phyloP scores from a whole-genome alignment of 92 coral and sea anemone species.

The Galaxea fascicularis region DNA sequence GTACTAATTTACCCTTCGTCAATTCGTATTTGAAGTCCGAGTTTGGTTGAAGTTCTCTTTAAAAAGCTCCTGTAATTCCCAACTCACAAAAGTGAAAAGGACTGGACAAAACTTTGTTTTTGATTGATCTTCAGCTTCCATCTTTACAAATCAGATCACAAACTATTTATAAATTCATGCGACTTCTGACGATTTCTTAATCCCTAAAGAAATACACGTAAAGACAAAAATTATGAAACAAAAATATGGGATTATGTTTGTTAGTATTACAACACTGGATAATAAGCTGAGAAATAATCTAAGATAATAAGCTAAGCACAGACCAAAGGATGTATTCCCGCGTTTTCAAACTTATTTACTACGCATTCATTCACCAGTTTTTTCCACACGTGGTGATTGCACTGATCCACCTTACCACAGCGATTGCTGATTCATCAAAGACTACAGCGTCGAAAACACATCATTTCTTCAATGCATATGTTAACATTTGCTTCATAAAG shows the following conservation, averaged over 20 bases:
- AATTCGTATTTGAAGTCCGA: too few relatives aligned
- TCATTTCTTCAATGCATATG: neutral
- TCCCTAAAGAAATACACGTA: neutral
- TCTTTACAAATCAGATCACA: neutral
- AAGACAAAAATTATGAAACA: neutral
- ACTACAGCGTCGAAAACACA: neutral
- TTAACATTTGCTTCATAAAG: neutral
- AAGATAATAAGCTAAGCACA: neutral
- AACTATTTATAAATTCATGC: neutral
- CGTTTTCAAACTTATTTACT: slow-evolving; percentile 31
- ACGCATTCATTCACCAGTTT: slow-evolving; percentile 30
- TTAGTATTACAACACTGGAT: neutral
- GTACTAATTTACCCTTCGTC: too few relatives aligned
- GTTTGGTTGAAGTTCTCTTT: too few relatives aligned
- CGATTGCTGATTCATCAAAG: slow-evolving; percentile 14
- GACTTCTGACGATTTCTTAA: neutral
- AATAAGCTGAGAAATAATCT: neutral
- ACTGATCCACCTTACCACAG: neutral
- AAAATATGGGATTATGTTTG: neutral
- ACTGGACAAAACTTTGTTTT: neutral
- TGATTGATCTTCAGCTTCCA: neutral
- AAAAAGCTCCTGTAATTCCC: too few relatives aligned
- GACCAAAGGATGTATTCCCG: neutral
- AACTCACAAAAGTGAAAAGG: neutral
- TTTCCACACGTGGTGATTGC: slow-evolving; percentile 25